Evolutionary conservation across 1,140 invertebrate species (phyloP).

Genomic region (Meloidogyne floridensis): DNA sequence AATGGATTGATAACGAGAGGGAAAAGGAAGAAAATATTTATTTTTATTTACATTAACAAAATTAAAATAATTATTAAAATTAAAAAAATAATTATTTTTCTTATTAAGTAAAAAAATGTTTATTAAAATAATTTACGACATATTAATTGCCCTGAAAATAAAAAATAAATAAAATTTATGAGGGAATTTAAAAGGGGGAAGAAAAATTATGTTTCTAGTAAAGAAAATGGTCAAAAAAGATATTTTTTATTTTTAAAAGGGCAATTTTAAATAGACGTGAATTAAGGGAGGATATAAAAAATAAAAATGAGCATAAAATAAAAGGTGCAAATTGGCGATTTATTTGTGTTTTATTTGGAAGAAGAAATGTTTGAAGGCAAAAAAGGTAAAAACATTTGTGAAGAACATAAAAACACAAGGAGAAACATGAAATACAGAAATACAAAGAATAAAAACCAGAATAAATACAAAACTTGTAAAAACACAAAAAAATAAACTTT

Average conservation of each 20-base stretch:
- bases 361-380: background rate
- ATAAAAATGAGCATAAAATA: background rate
- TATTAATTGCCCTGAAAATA: background rate
- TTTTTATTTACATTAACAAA: conserved; percentile 1
- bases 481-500: no score
- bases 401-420: background rate
- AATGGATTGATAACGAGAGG: background rate
- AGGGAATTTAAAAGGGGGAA: background rate
- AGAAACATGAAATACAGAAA: background rate
- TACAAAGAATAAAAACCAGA: background rate
- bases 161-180: conserved; percentile 5
- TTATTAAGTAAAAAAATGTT: background rate
- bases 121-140: background rate
- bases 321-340: conserved; percentile 1
- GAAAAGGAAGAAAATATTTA: background rate
- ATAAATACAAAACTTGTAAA: no score
- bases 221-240: background rate
- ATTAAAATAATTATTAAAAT: background rate
- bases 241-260: background rate
- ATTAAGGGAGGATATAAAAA: background rate
- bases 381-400: background rate
- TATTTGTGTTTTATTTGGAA: background rate
- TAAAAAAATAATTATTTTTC: background rate
- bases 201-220: background rate
- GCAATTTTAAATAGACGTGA: background rate